phyloP scores from a whole-genome alignment of 2,113 vertebrate genomes.

The Platanista minor region DNA sequence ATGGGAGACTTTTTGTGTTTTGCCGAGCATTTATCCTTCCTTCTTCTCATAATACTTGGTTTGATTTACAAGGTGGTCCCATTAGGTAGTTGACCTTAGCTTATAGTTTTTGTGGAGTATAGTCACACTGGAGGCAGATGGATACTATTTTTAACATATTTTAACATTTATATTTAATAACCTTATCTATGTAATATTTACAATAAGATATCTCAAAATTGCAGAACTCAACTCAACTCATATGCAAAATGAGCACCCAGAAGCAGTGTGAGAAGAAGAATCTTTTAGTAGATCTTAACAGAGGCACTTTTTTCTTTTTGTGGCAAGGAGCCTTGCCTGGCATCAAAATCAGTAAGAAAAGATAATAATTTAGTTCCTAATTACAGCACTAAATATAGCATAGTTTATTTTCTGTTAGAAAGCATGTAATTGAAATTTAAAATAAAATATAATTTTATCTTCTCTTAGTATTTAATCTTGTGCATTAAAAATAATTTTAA shows the following conservation, averaged over 20 bases:
- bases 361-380: slow-evolving; percentile 45
- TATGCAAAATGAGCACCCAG: not conserved
- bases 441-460: slow-evolving; percentile 47
- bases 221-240: not conserved
- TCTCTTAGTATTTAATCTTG: not conserved
- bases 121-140: not conserved
- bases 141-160: not conserved
- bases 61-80: not conserved
- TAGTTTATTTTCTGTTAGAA: slow-evolving; percentile 44
- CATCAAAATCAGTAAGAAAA: slow-evolving; percentile 37
- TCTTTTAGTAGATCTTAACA: not conserved
- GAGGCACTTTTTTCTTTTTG: not conserved
- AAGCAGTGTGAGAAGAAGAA: not conserved
- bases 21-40: not conserved
- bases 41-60: not conserved
- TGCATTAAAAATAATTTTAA: not conserved
- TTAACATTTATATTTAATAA: not conserved
- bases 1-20: not conserved
- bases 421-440: slow-evolving; percentile 48
- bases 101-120: not conserved
- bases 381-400: slow-evolving; percentile 29
- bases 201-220: not conserved
- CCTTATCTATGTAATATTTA: not conserved
- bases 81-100: not conserved
- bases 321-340: not conserved